Evolutionary conservation across 2,113 vertebrate species (phyloP).

Genomic region (Monopterus albus): DNA sequence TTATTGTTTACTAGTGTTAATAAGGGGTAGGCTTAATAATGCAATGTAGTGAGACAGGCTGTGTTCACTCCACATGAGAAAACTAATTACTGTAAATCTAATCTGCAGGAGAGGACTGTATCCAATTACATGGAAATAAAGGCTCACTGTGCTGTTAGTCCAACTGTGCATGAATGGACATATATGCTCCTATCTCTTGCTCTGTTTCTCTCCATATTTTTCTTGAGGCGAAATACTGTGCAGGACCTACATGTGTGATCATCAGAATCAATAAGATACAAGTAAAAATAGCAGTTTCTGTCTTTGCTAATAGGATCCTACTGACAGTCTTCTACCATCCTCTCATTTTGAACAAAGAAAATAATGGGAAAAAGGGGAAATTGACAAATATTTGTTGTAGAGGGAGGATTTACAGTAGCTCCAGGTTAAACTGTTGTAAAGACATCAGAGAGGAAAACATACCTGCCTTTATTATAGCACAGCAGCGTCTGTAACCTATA

Average conservation of each 20-base stretch:
- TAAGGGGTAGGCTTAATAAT: conserved; percentile 33
- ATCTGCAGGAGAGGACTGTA: conserved; percentile 65
- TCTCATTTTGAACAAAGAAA: conserved; percentile 27
- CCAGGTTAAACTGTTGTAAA: not conserved
- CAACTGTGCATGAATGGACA: conserved; percentile 40
- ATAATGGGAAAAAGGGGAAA: conserved; percentile 22
- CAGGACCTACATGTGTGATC: conserved; percentile 35
- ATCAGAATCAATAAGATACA: conserved; percentile 42
- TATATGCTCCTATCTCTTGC: conserved; percentile 19
- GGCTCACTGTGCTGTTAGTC: conserved; percentile 58
- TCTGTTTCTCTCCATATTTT: conserved; percentile 17
- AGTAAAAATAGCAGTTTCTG: conserved; percentile 43
- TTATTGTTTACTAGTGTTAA: conserved; percentile 51
- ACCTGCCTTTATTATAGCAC: not conserved
- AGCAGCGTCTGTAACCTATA: not conserved
- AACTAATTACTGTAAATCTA: conserved; percentile 74
- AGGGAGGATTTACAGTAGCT: conserved; percentile 19
- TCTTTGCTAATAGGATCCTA: conserved; percentile 39
- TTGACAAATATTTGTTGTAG: conserved; percentile 11
- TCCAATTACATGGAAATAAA: conserved; percentile 76
- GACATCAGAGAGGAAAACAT: not conserved
- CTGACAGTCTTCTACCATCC: conserved; percentile 13
- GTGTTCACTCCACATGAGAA: conserved; percentile 51
- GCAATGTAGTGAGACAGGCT: conserved; percentile 33
- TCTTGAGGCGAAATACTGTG: conserved; percentile 11